Evolutionary conservation across 2,113 vertebrate species (phyloP).

Genomic region (Gymnarchus niloticus): DNA sequence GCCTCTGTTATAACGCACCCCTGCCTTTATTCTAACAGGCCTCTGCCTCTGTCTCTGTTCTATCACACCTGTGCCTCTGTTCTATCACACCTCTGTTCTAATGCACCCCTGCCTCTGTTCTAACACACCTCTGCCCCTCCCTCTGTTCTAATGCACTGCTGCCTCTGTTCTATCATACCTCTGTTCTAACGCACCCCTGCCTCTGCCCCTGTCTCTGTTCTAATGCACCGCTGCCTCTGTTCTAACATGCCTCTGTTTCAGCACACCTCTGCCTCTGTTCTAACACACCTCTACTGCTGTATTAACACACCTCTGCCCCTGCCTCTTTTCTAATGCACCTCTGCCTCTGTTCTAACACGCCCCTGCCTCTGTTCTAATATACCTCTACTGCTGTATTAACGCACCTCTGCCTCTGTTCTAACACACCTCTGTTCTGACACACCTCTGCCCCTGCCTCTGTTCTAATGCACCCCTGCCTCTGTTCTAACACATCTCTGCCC

Average conservation of each 20-base stretch:
- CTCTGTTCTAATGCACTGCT: slow-evolving; percentile 35
- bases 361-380: neutral
- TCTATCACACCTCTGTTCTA: neutral
- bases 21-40: too few species aligned
- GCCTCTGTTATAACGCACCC: neutral
- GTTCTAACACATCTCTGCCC: neutral
- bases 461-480: neutral
- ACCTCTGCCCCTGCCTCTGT: neutral
- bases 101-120: neutral
- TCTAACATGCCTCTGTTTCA: neutral
- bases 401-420: neutral
- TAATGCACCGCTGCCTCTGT: slow-evolving; percentile 27
- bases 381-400: too few species aligned
- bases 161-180: neutral
- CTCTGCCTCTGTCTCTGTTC: neutral
- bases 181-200: neutral
- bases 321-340: neutral
- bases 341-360: too few species aligned
- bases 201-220: neutral
- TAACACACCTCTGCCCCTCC: neutral
- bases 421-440: neutral
- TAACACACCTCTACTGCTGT: neutral
- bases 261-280: neutral
- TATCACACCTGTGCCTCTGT: slow-evolving; percentile 39
- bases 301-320: neutral